Evolutionary conservation across 2,113 vertebrate species (phyloP), one percentile per base, ranked within the genome.

Genomic region (Nibea coibor): DNA sequence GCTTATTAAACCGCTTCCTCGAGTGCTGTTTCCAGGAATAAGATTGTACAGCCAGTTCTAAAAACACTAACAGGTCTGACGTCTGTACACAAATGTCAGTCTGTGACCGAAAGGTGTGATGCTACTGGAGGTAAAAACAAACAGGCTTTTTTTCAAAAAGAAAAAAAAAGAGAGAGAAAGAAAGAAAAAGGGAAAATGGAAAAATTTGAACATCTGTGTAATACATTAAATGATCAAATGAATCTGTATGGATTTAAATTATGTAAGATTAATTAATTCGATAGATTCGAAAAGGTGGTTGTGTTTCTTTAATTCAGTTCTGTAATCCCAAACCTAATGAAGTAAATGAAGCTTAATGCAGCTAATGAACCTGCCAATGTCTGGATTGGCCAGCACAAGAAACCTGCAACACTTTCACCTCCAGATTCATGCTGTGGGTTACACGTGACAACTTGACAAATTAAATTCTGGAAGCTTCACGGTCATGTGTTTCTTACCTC

Each of bases 401-500:
- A 39, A 8, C 35, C 35, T 39, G 35, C 35, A 39, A 26, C 61
- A 28, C 20, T n/a, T 28, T 63, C 2, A 43, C 50, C 15, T 4
- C 54, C n/a, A 74, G 14, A 63, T 12, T 56, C 20, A 22, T 39
- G n/a, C 24, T 14, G 22, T 5, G n/a, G n/a, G 12, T 28, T 47
- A 56, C 42, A 43, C 0, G 16, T 56, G 35, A 6, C 5, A 65
- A 59, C 31, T 2, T 59, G 7, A 48, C 22, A 5, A 58, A 31
- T 53, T 8, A 15, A 22, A n/a, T 12, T 45, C 4, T 43, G 45
- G 75, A 53, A 35, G 26, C 19, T 57, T 45, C 19, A 45, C 14
- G 43, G 2, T 5, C 20, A 50, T 42, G 45, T 47, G 53, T 78
- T 45, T 61, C 91, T 93, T 97, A 99, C 98, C 98, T 98, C 98